Percentiles rank a stretch among this genome's conserved stretches.
phyloP scores from a whole-genome alignment of 2,888 invertebrate species.

The Caenorhabditis becei region DNA sequence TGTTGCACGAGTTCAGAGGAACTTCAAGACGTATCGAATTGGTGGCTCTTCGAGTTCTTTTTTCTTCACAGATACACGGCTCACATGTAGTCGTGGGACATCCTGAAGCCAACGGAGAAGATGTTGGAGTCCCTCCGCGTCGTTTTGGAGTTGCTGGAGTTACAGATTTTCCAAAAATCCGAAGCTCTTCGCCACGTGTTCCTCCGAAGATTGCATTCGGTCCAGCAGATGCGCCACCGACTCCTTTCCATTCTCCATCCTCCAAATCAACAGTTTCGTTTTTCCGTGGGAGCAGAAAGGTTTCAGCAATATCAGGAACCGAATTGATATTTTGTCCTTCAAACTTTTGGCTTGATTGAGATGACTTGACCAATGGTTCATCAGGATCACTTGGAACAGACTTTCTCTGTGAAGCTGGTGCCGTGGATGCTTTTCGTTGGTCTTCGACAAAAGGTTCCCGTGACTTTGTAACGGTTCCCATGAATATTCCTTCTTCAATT shows the following conservation, averaged over 20 bases:
- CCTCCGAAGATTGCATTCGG: conserved; percentile 52
- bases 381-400: not conserved
- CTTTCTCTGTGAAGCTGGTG: not conserved
- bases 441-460: conserved; percentile 39
- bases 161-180: conserved; percentile 30
- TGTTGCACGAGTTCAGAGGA: conserved; percentile 77
- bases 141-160: conserved; percentile 20
- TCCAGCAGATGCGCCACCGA: conserved; percentile 45
- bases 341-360: no score
- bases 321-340: not conserved
- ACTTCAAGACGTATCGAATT: conserved; percentile 75
- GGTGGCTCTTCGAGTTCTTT: conserved; percentile 52
- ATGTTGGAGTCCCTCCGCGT: conserved; percentile 1
- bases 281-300: conserved; percentile 4
- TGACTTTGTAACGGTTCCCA: conserved; percentile 52
- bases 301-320: conserved; percentile 28
- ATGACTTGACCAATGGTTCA: not conserved
- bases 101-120: not conserved
- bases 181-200: conserved; percentile 41
- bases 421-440: not conserved
- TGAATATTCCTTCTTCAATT: conserved; percentile 22
- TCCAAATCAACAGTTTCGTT: conserved; percentile 15
- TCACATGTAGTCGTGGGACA: conserved; percentile 53
- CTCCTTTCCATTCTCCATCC: conserved; percentile 31
- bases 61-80: conserved; percentile 54